Evolutionary conservation across 2,113 vertebrate species (phyloP).

Genomic region (Hirundichthys speculiger): DNA sequence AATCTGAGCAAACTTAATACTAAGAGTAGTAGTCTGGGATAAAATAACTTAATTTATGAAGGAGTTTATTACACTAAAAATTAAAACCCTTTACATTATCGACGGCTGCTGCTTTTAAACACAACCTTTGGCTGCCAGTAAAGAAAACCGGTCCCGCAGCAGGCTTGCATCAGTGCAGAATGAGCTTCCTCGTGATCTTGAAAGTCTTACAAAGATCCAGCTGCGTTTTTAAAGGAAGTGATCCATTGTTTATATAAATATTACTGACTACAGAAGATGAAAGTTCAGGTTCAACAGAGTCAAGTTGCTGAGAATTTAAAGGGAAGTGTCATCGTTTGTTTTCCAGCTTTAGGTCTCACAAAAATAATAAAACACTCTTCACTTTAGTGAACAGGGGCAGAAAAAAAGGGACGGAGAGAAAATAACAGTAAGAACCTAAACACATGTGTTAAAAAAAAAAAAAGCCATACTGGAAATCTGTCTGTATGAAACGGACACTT

Average conservation of each 20-base stretch:
- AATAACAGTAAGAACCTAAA: slow-evolving; percentile 53
- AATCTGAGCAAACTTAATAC: too few relatives aligned
- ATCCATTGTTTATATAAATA: neutral
- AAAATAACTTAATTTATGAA: too few relatives aligned
- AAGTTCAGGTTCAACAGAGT: neutral
- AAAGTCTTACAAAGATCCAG: neutral
- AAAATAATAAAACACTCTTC: slow-evolving; percentile 20
- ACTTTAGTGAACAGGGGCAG: neutral
- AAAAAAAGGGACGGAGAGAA: slow-evolving; percentile 14
- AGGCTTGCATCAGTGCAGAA: too few relatives aligned
- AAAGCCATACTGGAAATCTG: slow-evolving; percentile 20
- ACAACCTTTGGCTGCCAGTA: too few relatives aligned
- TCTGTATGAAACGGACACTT: slow-evolving; percentile 44
- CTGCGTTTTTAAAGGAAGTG: neutral
- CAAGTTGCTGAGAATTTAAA: neutral
- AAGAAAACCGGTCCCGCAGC: too few relatives aligned
- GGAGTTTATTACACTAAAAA: too few relatives aligned
- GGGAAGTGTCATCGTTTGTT: slow-evolving; percentile 7
- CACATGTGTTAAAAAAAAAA: slow-evolving; percentile 4
- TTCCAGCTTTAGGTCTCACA: slow-evolving; percentile 13
- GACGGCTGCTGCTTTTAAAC: too few relatives aligned
- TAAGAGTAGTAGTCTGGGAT: too few relatives aligned
- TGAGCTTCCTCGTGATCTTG: too few relatives aligned
- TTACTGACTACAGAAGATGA: neutral
- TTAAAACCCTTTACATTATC: too few relatives aligned